Evolutionary conservation across 2,888 invertebrate genomes (phyloP), one percentile per base, ranked within the genome.

Genomic region (Rotaria magnacalcarata): DNA sequence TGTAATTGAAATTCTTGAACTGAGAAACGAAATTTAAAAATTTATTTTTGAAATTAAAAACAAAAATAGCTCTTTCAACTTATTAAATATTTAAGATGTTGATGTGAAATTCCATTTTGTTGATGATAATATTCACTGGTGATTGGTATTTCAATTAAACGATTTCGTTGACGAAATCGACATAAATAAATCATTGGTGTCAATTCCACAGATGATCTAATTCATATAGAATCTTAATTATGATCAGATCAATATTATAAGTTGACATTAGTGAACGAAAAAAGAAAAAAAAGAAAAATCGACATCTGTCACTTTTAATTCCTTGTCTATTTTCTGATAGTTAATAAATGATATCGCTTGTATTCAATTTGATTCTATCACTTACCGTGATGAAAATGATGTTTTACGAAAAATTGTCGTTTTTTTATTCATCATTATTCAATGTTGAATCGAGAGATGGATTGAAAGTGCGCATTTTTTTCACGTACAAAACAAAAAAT

Each of bases 1-100:
- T 80, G 24, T 47, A 80, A 47, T 47, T 80, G 80, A 80, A 80
- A 80, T 80, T 80, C 80, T 47, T 47, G 80, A 80, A 80, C 67
- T 67, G 34, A 11, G 14, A 52, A 14, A 11, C 11, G 0, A 52
- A 8, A 52, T 52, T 52, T 8, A 52, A 50, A 50, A 50, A 50
- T 50, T 52, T 52, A 8, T 52, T 16, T 16, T 8, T 16, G 16
- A 52, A 14, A 67, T 4, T 11, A 16, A 67, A 67, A 4, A 34
- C 10, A 24, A 10, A 10, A 27, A 27, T 2, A 34, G 4, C 27
- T 14, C 19, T 0, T 67, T 27, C 24, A 34, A 67, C 67, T 80
- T 16, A 80, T 80, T 47, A 80, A 80, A 14, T 80, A 47, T 80
- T 47, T 80, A 14, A 80, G n/a, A 80, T 80, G 0, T 24, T 80